phyloP scores from a whole-genome alignment of 2,113 vertebrate species.

The Dasyornis broadbenti region DNA sequence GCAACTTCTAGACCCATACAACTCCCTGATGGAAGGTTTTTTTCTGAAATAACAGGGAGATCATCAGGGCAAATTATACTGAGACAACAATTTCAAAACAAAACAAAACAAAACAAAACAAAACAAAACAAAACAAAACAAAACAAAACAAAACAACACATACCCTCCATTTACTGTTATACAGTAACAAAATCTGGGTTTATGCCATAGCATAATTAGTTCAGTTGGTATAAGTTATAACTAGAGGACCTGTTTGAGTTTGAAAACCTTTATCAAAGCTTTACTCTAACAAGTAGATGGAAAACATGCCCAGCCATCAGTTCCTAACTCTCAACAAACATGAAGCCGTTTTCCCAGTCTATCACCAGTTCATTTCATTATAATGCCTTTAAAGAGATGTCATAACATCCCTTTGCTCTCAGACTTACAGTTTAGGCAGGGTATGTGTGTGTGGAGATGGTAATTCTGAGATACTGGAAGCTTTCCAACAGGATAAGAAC shows the following conservation, averaged over 20 bases:
- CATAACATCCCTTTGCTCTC: background rate
- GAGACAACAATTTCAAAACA: background rate
- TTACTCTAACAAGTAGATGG: background rate
- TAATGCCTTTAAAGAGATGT: background rate
- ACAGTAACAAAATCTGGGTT: background rate
- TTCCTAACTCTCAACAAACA: background rate
- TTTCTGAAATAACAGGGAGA: background rate
- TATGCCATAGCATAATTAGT: background rate
- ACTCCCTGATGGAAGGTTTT: background rate
- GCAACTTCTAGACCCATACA: background rate
- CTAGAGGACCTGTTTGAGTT: background rate
- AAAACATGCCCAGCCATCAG: background rate
- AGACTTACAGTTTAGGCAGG: background rate
- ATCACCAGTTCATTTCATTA: background rate
- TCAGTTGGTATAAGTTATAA: rapidly evolving
- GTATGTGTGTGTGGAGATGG: background rate
- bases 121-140: background rate
- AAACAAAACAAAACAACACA: background rate
- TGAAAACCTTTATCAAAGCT: background rate
- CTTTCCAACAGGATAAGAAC: background rate
- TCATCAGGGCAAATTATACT: background rate
- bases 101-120: background rate
- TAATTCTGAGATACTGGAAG: background rate
- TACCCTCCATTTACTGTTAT: background rate
- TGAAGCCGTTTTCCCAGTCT: background rate